Evolutionary conservation across 2,113 vertebrate genomes (phyloP).

Genomic region (Otus sunia): DNA sequence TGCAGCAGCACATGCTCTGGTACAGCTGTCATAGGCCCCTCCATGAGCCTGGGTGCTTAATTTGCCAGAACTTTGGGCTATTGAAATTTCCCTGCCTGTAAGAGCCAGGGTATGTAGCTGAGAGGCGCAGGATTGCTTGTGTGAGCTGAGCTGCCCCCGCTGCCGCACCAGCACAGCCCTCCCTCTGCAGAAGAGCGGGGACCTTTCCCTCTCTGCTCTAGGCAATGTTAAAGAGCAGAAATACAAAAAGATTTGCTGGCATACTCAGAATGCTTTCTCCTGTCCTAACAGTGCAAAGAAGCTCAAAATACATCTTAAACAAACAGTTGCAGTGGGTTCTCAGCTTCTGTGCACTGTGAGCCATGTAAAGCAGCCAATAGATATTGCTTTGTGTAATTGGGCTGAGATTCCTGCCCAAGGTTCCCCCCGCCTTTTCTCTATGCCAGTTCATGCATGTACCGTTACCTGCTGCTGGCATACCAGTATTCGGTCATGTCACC

Average conservation of each 20-base stretch:
- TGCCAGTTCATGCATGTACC: background rate
- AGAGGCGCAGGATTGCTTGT: background rate
- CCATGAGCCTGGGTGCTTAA: background rate
- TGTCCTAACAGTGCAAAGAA: background rate
- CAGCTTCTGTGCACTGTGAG: background rate
- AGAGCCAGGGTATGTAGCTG: background rate
- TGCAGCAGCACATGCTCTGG: background rate
- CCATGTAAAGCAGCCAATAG: rapidly evolving
- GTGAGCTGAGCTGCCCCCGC: rapidly evolving
- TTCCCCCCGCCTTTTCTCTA: background rate
- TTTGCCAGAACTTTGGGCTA: background rate
- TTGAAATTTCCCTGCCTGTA: background rate
- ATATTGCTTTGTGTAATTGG: rapidly evolving
- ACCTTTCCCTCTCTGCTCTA: background rate
- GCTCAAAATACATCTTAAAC: background rate
- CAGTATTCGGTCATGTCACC: background rate
- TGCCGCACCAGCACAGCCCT: too few species aligned
- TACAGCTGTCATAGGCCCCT: background rate
- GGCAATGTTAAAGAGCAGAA: background rate
- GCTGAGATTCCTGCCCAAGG: background rate
- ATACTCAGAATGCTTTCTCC: background rate
- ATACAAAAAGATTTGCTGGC: background rate
- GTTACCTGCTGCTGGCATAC: background rate
- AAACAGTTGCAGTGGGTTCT: background rate
- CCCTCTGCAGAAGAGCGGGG: background rate